Evolutionary conservation across 2,113 vertebrate species (phyloP).

Genomic region (Antechinus flavipes): DNA sequence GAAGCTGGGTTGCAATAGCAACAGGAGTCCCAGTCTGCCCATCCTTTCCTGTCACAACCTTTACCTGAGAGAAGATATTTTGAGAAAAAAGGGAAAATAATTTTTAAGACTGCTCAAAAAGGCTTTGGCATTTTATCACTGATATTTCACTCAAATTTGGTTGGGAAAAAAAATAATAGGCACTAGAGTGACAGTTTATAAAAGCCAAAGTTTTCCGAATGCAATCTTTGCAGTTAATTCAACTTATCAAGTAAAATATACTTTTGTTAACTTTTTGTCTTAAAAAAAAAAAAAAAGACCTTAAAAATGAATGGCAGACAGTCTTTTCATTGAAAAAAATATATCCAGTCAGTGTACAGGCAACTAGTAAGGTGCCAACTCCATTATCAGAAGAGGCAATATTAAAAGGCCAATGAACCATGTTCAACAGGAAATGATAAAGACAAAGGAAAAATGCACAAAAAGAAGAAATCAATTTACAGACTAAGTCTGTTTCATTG

Average conservation of each 20-base stretch:
- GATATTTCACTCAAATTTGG: constrained; percentile 63
- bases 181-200: not conserved
- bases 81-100: constrained; percentile 82
- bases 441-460: constrained; percentile 15
- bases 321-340: not conserved
- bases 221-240: constrained; percentile 13
- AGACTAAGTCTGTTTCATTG: constrained; percentile 39
- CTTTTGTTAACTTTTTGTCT: not conserved
- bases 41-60: constrained; percentile 95
- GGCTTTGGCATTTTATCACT: constrained; percentile 71
- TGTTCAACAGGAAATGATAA: not conserved
- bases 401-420: not conserved
- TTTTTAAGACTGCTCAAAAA: constrained; percentile 79
- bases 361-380: not conserved
- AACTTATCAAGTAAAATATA: not conserved
- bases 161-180: constrained; percentile 50
- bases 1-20: constrained; percentile 96
- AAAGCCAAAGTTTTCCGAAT: not conserved
- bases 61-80: constrained; percentile 89
- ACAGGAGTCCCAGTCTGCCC: constrained; percentile 94
- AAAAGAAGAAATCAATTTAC: constrained; percentile 31
- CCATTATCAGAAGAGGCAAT: not conserved
- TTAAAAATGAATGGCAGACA: constrained; percentile 23
- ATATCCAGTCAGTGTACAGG: not conserved
- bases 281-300: not conserved